These are phyloP conservation scores for Mystacornis crossleyi DNA, from an alignment of 2,113 vertebrate species.

Conservation along the genomic window DNA sequence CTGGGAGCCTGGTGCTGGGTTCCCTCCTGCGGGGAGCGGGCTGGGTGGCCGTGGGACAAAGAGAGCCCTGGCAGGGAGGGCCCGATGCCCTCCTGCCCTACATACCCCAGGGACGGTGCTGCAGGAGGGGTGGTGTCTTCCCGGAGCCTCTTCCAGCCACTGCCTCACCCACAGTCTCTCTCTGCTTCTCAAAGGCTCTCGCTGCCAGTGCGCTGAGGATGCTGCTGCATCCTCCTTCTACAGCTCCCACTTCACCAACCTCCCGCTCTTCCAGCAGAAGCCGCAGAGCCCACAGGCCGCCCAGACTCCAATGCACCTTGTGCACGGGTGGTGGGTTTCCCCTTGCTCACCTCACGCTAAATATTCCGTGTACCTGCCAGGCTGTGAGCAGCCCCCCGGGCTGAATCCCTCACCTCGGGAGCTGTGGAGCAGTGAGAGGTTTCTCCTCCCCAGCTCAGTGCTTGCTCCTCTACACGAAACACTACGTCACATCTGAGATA, in stretches of 20 bases:
- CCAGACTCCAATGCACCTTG: not conserved
- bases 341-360: not conserved
- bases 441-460: not conserved
- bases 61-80: not conserved
- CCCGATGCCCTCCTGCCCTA: not conserved
- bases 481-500: not conserved
- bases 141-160: not conserved
- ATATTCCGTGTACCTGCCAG: rapidly evolving
- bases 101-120: rapidly evolving
- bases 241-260: not conserved
- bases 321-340: not conserved
- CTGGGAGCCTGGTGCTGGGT: not conserved
- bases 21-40: rapidly evolving
- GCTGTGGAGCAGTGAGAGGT: not conserved
- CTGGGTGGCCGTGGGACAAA: not conserved
- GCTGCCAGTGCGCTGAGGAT: rapidly evolving
- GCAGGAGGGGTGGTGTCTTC: not conserved
- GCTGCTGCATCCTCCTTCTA: not conserved
- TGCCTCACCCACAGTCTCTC: not conserved
- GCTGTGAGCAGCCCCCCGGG: rapidly evolving
- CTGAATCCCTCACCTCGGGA: rapidly evolving
- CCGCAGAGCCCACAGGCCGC: not conserved
- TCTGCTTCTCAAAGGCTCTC: not conserved
- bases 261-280: not conserved
- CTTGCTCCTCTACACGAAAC: not conserved